Percentiles rank a stretch among this genome's conserved stretches.
Evolutionary conservation across 2,888 invertebrate species (phyloP).

Genomic region (Eupithecia inturbata): DNA sequence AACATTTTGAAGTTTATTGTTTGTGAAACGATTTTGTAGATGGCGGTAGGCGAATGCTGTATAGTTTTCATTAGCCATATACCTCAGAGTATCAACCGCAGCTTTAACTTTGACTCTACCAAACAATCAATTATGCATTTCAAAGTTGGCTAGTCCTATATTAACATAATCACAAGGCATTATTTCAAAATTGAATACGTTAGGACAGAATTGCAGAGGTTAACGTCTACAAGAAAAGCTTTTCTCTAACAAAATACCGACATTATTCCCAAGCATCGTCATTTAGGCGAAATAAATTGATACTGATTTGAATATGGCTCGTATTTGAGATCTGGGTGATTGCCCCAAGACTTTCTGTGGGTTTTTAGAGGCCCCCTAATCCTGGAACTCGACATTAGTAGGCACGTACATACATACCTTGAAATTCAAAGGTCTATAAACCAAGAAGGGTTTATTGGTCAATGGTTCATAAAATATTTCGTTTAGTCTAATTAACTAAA

Average conservation of each 20-base stretch:
- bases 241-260: slow-evolving; percentile 47
- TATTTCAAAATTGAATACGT: not conserved
- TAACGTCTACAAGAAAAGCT: slow-evolving; percentile 36
- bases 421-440: not conserved
- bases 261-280: slow-evolving; percentile 62
- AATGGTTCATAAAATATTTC: not conserved
- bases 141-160: not conserved
- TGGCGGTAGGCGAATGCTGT: not conserved
- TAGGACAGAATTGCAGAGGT: slow-evolving; percentile 16
- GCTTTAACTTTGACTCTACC: not conserved
- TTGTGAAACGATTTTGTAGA: not conserved
- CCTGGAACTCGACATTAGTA: slow-evolving; percentile 37
- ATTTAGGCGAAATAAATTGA: slow-evolving; percentile 68
- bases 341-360: slow-evolving; percentile 49
- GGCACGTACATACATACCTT: not conserved
- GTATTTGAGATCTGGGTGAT: slow-evolving; percentile 66
- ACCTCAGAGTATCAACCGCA: not conserved
- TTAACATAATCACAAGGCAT: not conserved
- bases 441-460: not conserved
- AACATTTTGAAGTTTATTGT: not conserved
- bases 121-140: not conserved
- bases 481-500: not conserved
- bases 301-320: slow-evolving; percentile 73
- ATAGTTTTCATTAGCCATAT: not conserved
- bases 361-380: slow-evolving; percentile 43